Base-by-base conservation (phyloP, 2,113 vertebrate species). In the Scophthalmus maximus region DNA sequence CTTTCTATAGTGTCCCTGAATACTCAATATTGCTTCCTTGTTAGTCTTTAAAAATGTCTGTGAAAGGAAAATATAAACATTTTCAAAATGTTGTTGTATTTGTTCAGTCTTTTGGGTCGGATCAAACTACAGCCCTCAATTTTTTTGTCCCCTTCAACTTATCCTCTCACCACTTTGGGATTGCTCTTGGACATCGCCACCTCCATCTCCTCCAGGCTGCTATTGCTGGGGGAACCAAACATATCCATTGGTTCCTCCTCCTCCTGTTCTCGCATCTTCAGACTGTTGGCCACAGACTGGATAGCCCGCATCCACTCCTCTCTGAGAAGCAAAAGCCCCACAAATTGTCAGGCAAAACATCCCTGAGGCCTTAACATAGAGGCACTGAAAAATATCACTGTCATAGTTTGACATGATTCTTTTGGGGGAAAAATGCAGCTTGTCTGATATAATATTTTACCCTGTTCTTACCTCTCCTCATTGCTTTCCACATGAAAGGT, bases 251-350 rank as follows among this genome's bases (percentile, higher is more conserved):
- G 10, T 25, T 95, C 93, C 2, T 89, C 90, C 0, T 90, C 94
- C 26, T 93, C 93, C 26, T 92, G 93, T 32, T 92, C 84, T 32
- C 66, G 91, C 61, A 92, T 93, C 86, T 96, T 96, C 8, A 96
- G 88, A 73, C 95, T 93, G 67, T 96, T 95, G 36, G 96, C 94
- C 0, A 97, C 96, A 0, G 93, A 93, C 80, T 97, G 96, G 71
- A 97, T 97, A n/a, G 95, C 93, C 7, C 83, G 79, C 81, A 96
- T 95, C 96, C 96, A 97, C 49, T 96, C 95, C 76, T 97, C 95
- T 53, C 96, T 97, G 46, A 46, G 42, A 56, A 11, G 5, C 5
- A 68, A 42, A 71, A 60, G 32, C 20, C 8, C 1, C 25, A 78
- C 2, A 30, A 27, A 15, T 4, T 26, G 18, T 50, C 32, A 60